Conservation (phyloP, 1,140 invertebrate species). For the Proales similis region DNA sequence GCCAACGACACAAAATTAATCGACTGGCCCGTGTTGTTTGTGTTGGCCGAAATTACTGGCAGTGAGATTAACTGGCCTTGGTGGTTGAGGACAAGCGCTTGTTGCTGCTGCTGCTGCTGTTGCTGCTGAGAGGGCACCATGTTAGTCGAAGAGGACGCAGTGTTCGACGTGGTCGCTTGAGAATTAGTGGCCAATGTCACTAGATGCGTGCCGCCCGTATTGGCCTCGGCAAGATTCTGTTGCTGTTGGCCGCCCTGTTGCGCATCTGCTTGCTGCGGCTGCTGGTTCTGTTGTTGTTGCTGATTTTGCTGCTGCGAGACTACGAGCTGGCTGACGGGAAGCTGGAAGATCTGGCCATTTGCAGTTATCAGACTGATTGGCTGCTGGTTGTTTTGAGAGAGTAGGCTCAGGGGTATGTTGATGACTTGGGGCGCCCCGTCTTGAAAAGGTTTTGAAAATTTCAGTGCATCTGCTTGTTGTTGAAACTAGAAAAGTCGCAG, state of each 20-base stretch:
- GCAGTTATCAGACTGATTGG: constrained; percentile 22
- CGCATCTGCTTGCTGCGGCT: background rate
- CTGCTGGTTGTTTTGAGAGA: constrained; percentile 30
- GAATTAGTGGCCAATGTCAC: background rate
- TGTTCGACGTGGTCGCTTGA: background rate
- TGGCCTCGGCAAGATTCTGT: too few relatives aligned
- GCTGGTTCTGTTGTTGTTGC: background rate
- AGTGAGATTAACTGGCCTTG: constrained; percentile 12
- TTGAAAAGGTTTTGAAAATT: too few relatives aligned
- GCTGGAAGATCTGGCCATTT: constrained; percentile 33
- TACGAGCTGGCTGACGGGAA: constrained; percentile 10
- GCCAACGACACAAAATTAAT: background rate
- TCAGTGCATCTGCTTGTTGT: too few relatives aligned
- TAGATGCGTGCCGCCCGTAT: too few relatives aligned
- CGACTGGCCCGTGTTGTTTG: constrained; percentile 1
- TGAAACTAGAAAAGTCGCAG: too few relatives aligned
- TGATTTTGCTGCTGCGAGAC: constrained; percentile 22
- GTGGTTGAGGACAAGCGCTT: constrained; percentile 29
- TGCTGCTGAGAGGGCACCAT: too few relatives aligned
- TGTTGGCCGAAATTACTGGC: constrained; percentile 6
- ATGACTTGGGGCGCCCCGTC: constrained; percentile 32
- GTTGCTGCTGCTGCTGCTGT: constrained; percentile 21
- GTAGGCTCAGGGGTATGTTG: constrained; percentile 26
- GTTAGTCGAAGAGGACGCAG: background rate
- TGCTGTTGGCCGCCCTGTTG: background rate